A percentile compares a stretch with the other conserved stretches of the same genome.
phyloP scores from a whole-genome alignment of 1,140 invertebrate genomes.

The Eumaeus atala region DNA sequence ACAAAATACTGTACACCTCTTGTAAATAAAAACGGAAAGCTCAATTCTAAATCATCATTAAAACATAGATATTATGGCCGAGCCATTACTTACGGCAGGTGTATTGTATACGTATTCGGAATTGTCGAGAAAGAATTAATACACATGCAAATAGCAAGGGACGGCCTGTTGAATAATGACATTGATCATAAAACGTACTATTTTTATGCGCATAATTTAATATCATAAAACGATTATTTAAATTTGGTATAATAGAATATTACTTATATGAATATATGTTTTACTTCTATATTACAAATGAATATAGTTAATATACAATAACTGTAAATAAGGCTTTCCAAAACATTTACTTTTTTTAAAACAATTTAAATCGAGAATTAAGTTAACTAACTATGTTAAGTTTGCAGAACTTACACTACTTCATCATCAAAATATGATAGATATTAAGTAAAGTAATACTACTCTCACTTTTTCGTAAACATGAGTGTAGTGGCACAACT shows the following conservation, averaged over 20 bases:
- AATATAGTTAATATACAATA: not conserved
- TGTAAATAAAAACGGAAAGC: conserved; percentile 35
- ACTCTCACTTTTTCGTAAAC: no score
- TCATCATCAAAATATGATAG: not conserved
- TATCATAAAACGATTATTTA: not conserved
- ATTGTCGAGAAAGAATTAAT: not conserved
- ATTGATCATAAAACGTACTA: not conserved
- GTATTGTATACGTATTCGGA: not conserved
- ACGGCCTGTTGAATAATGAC: not conserved
- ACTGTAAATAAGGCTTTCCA: not conserved
- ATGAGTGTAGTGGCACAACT: no score
- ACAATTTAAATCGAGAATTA: not conserved
- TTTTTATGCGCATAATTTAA: not conserved
- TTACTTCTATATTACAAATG: no score
- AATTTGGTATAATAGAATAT: not conserved
- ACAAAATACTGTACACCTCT: not conserved
- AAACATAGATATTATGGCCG: not conserved
- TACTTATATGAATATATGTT: not conserved
- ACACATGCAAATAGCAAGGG: not conserved
- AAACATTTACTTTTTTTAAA: not conserved
- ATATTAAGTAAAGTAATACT: conserved; percentile 2
- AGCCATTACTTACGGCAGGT: not conserved
- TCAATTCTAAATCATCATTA: conserved; percentile 44
- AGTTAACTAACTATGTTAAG: no score
- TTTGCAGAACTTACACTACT: no score